phyloP scores from a whole-genome alignment of 2,113 vertebrate species.

The Perca schrenkii region DNA sequence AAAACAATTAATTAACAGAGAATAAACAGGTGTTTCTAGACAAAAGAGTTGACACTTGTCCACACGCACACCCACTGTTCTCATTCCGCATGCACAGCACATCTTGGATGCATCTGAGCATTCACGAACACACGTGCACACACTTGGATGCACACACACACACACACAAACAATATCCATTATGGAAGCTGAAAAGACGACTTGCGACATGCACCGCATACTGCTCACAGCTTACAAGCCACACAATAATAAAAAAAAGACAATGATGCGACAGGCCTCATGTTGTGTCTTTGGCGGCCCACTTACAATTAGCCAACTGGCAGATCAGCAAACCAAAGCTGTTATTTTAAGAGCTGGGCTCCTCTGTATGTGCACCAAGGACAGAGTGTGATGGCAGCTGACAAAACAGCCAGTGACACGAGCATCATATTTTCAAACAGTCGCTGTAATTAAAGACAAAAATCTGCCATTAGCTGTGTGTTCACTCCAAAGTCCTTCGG shows the following conservation, averaged over 20 bases:
- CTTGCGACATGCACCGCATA: constrained; percentile 10
- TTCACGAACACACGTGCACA: not conserved
- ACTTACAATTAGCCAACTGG: constrained; percentile 69
- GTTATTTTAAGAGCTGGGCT: constrained; percentile 49
- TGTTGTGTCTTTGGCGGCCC: constrained; percentile 60
- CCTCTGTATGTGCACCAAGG: constrained; percentile 57
- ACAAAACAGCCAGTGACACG: constrained; percentile 55
- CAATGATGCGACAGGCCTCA: constrained; percentile 52
- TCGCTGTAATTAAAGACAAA: constrained; percentile 65
- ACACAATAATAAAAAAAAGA: constrained; percentile 42
- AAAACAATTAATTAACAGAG: constrained; percentile 76
- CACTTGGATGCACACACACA: not conserved
- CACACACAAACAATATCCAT: not conserved
- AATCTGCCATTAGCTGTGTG: constrained; percentile 56
- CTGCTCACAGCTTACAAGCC: constrained; percentile 45
- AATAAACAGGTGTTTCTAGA: constrained; percentile 79
- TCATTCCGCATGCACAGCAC: constrained; percentile 38
- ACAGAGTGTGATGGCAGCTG: constrained; percentile 63
- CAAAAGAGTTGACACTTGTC: constrained; percentile 47
- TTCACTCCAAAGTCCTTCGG: constrained; percentile 28
- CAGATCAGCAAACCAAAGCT: constrained; percentile 59
- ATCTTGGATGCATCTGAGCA: not conserved
- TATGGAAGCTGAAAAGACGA: not conserved
- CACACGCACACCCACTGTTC: constrained; percentile 20
- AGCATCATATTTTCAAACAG: constrained; percentile 47